Base-by-base conservation (phyloP, 2,888 invertebrate species). In the Tanytarsus gracilentus region DNA sequence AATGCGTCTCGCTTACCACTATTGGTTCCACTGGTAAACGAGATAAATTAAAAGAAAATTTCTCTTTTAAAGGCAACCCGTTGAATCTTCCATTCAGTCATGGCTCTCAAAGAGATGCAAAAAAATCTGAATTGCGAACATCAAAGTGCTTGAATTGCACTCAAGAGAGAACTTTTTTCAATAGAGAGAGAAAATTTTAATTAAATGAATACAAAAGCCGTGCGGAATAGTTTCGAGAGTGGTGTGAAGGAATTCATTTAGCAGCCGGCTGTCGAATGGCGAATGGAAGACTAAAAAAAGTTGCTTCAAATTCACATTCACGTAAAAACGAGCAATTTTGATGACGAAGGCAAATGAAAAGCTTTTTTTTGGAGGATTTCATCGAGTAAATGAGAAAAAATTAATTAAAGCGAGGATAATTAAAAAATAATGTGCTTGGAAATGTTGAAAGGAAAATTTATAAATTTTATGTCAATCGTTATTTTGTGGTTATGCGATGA, bases 21-120 rank as follows among this genome's bases (percentile, higher is more conserved):
- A 39, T 40, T 58, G 58, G 58, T 58, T 58, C 58, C 58, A 23
- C 16, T 40, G 58, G 58, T 58, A 58, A 48, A 11, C 48, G 14
- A 26, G 48, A 48, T 58, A 29, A 27, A 39, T 55, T 39, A 55
- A 55, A 36, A 18, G 6, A 1, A 11, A 23, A 11, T 6, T n/a
- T n/a, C n/a, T n/a, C n/a, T n/a, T n/a, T n/a, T n/a, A n/a, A n/a
- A n/a, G n/a, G n/a, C n/a, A n/a, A n/a, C n/a, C n/a, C n/a, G n/a
- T n/a, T n/a, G n/a, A n/a, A n/a, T n/a, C n/a, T n/a, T n/a, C n/a
- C n/a, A n/a, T n/a, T n/a, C n/a, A n/a, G n/a, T n/a, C n/a, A n/a
- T n/a, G n/a, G n/a, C n/a, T n/a, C n/a, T n/a, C n/a, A n/a, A n/a
- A n/a, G n/a, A n/a, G n/a, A n/a, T n/a, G n/a, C n/a, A n/a, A n/a